Percentiles rank a stretch among this genome's conserved stretches.
These are phyloP conservation scores for Ectemnius lituratus DNA, from an alignment of 2,888 invertebrate species.

Conservation along the genomic window DNA sequence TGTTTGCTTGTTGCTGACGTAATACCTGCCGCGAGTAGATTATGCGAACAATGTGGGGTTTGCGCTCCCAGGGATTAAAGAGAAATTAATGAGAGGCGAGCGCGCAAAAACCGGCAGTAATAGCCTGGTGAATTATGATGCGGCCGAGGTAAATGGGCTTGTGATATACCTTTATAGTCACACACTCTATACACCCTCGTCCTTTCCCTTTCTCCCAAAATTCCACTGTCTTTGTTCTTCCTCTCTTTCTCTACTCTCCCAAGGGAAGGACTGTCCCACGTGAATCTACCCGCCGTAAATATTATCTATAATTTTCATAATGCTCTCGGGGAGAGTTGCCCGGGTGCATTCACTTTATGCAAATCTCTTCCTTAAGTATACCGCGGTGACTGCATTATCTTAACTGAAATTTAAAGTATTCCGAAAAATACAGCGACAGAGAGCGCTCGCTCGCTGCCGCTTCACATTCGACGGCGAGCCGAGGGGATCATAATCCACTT, in stretches of 20 bases:
- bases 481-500: neutral
- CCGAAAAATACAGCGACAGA: neutral
- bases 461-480: neutral
- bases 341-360: constrained; percentile 1
- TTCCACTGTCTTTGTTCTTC: constrained; percentile 32
- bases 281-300: constrained; percentile 5
- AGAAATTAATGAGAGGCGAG: constrained; percentile 53
- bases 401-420: constrained; percentile 14
- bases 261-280: neutral
- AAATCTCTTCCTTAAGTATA: constrained; percentile 4
- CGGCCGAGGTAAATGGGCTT: constrained; percentile 6
- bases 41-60: constrained; percentile 51
- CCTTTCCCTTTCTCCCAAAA: constrained; percentile 17
- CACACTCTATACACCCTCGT: constrained; percentile 35
- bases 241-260: neutral
- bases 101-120: constrained; percentile 49
- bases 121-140: constrained; percentile 44
- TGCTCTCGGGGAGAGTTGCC: neutral
- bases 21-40: constrained; percentile 44
- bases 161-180: constrained; percentile 24
- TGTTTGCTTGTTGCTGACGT: constrained; percentile 22
- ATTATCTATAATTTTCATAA: constrained; percentile 15
- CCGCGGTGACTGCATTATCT: neutral
- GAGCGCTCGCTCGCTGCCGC: neutral
- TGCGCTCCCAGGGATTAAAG: constrained; percentile 50